Base-by-base conservation (phyloP, 1,140 invertebrate species). In the Drosophila pandora region DNA sequence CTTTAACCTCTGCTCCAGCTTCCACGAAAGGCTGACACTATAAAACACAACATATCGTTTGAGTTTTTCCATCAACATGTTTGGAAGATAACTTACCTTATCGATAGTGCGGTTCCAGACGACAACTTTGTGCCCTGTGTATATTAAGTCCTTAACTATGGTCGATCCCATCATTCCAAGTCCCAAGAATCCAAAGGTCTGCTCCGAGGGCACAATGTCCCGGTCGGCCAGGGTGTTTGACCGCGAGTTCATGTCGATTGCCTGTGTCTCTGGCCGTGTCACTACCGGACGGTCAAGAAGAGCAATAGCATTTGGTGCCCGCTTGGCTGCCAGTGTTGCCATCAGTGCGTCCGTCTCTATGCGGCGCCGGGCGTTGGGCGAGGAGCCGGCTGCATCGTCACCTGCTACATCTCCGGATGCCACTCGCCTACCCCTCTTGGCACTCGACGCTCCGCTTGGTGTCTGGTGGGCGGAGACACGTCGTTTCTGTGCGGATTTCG, bases 131-230 rank as follows among this genome's bases (percentile, higher is more conserved):
- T 99, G 98, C 6, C 97, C 97, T 49, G 97, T 98, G 90, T 97
- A 97, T 71, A 99, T 94, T 17, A 99, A 93, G 92, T 99, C 98
- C 93, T 97, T 98, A 1, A 99, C 97, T 85, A 99, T 97, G 17
- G 97, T 97, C 45, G 96, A 95, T n/a, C 98, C 98, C 96, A 99
- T 99, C 79, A 97, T 98, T 41, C 98, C 98, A 7, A 99, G 93
- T 1, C 98, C 98, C 34, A 99, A 94, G 92, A 99, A 99, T 10
- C 98, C 98, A 90, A 99, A 98, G 83, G 95, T 97, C 90, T 97
- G 94, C 58, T 94, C 94, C 9, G 97, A 98, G 2, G 97, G 95
- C 57, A 95, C 94, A 63, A 99, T 97, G 68, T 97, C 96, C 90
- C 97, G 97, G 62, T 96, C 95, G 85, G 96, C 95, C 3, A 97